Conservation (phyloP, 2,888 invertebrate species). For the Agonum fuliginosum region DNA sequence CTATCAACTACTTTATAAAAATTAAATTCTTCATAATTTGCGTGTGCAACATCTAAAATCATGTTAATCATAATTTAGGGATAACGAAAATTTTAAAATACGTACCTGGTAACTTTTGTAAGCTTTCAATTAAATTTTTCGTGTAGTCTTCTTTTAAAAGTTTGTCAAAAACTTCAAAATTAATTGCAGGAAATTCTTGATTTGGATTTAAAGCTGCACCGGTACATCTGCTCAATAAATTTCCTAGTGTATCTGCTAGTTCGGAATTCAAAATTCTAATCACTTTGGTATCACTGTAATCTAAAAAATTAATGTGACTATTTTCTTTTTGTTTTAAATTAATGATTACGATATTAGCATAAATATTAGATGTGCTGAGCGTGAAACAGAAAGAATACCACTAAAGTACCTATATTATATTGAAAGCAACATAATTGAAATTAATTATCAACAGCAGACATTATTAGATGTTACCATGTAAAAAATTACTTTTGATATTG, state of each 20-base stretch:
- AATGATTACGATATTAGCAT: no score
- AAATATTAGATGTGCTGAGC: no score
- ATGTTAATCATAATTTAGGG: slow-evolving; percentile 26
- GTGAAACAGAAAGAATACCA: no score
- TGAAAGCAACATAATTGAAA: no score
- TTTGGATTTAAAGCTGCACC: slow-evolving; percentile 86
- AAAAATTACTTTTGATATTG: no score
- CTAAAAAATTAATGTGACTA: slow-evolving; percentile 78
- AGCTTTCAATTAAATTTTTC: slow-evolving; percentile 74
- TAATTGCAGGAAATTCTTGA: slow-evolving; percentile 80
- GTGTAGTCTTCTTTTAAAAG: slow-evolving; percentile 73
- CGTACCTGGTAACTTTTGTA: slow-evolving; percentile 78
- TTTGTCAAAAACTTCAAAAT: slow-evolving; percentile 73
- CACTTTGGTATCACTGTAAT: slow-evolving; percentile 87
- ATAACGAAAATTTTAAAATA: slow-evolving; percentile 61
- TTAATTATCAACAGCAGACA: no score
- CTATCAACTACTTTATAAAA: slow-evolving; percentile 90
- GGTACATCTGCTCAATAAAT: slow-evolving; percentile 88
- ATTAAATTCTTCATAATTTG: slow-evolving; percentile 83
- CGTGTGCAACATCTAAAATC: slow-evolving; percentile 77
- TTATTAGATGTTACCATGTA: no score
- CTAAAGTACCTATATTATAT: no score
- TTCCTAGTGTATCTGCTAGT: slow-evolving; percentile 93
- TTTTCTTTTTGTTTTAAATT: no score
- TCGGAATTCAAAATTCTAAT: slow-evolving; percentile 89